A percentile compares a stretch with the other conserved stretches of the same genome.
phyloP scores from a whole-genome alignment of 2,113 vertebrate species.

The Mungos mungo region DNA sequence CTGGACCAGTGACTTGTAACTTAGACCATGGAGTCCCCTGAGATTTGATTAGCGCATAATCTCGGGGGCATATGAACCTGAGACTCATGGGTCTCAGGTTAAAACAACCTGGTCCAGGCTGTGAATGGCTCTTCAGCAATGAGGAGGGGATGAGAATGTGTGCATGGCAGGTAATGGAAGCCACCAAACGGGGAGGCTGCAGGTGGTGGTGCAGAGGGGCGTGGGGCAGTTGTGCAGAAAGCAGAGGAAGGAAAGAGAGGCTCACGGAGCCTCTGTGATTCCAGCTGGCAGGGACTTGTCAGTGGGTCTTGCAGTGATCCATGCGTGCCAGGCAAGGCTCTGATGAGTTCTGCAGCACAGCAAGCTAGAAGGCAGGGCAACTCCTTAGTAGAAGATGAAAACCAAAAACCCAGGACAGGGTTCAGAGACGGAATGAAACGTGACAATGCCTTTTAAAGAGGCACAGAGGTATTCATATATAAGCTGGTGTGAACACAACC shows the following conservation, averaged over 20 bases:
- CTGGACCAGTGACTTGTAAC: neutral
- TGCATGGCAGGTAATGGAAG: neutral
- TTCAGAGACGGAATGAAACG: neutral
- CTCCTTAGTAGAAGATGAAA: neutral
- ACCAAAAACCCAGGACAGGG: neutral
- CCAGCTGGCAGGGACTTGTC: neutral
- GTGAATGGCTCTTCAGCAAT: neutral
- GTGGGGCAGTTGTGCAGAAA: neutral
- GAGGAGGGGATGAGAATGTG: neutral
- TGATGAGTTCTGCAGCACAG: neutral
- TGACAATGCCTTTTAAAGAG: neutral
- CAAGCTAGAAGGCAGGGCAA: neutral
- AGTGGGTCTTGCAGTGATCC: neutral
- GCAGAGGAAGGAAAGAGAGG: neutral
- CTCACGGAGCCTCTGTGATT: neutral
- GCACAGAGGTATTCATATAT: neutral
- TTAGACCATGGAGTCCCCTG: neutral
- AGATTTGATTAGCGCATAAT: neutral
- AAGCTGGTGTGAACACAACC: neutral
- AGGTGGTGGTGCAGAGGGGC: fast-evolving
- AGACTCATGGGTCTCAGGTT: neutral
- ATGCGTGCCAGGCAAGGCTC: neutral
- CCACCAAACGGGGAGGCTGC: neutral
- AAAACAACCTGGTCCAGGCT: neutral
- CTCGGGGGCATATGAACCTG: neutral